phyloP scores from a whole-genome alignment of 2,888 invertebrate genomes.

The Hyposoter didymator region DNA sequence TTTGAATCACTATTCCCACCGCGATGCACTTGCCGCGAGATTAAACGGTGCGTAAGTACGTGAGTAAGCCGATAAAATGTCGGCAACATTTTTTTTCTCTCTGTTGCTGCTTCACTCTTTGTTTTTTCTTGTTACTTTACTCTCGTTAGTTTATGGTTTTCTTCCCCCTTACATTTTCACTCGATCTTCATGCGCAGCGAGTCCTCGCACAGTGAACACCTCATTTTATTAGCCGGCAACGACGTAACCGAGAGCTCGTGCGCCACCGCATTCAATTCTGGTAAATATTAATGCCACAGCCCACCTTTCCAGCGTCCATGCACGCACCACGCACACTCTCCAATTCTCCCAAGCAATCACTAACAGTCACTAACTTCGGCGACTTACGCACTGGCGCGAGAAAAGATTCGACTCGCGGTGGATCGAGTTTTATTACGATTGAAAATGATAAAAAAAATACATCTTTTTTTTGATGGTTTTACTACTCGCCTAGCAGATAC shows the following conservation, averaged over 20 bases:
- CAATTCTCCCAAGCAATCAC: slow-evolving; percentile 20
- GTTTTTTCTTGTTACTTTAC: slow-evolving; percentile 10
- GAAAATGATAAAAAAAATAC: slow-evolving; percentile 32
- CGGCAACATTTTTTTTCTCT: slow-evolving; percentile 48
- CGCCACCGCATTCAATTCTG: slow-evolving; percentile 37
- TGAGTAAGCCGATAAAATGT: slow-evolving; percentile 72
- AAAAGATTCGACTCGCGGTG: not conserved
- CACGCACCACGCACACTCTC: slow-evolving; percentile 7
- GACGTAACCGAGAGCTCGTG: slow-evolving; percentile 48
- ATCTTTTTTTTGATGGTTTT: slow-evolving; percentile 47
- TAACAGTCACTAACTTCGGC: slow-evolving; percentile 24
- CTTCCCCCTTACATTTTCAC: slow-evolving; percentile 27
- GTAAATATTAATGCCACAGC: slow-evolving; percentile 41
- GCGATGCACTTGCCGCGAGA: slow-evolving; percentile 67
- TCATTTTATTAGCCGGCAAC: slow-evolving; percentile 65
- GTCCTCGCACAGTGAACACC: slow-evolving; percentile 48
- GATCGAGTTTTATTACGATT: slow-evolving; percentile 47
- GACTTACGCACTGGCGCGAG: not conserved
- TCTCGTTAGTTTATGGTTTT: slow-evolving; percentile 32
- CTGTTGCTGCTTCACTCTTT: not conserved
- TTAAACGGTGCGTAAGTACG: slow-evolving; percentile 72
- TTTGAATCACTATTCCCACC: slow-evolving; percentile 70
- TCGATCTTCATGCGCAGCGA: slow-evolving; percentile 52
- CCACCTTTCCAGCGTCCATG: not conserved
- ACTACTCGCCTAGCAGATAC: slow-evolving; percentile 49